Evolutionary conservation across 2,797 vertebrate species (phyloP).

Genomic region (Petrocephalus sullivani): DNA sequence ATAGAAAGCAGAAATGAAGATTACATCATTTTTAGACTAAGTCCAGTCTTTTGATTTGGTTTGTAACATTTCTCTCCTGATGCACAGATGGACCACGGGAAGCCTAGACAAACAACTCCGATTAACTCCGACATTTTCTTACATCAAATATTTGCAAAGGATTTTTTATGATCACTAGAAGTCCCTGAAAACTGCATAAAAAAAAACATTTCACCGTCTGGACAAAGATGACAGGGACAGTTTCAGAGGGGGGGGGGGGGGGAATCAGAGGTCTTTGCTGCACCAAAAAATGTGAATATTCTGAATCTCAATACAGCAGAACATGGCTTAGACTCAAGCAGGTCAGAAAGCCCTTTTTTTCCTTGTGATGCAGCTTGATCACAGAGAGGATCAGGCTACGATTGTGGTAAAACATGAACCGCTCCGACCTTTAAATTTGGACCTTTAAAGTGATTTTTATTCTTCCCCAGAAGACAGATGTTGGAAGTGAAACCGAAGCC

Average conservation of each 20-base stretch:
- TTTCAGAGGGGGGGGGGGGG: neutral
- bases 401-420: neutral
- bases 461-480: neutral
- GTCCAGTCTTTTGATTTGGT: neutral
- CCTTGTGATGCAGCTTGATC: neutral
- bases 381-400: neutral
- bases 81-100: neutral
- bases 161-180: neutral
- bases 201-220: neutral
- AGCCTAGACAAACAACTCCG: neutral
- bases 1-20: neutral
- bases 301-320: neutral
- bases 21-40: neutral
- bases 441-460: neutral
- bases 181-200: neutral
- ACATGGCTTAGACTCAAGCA: neutral
- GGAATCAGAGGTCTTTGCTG: neutral
- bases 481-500: neutral
- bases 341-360: neutral
- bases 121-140: neutral
- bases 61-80: neutral
- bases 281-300: neutral
- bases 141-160: neutral
- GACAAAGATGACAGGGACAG: neutral
- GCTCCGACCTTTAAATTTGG: neutral